These are phyloP conservation scores for Erebia epiphron DNA, from an alignment of 2,888 invertebrate genomes.

Conservation along the genomic window DNA sequence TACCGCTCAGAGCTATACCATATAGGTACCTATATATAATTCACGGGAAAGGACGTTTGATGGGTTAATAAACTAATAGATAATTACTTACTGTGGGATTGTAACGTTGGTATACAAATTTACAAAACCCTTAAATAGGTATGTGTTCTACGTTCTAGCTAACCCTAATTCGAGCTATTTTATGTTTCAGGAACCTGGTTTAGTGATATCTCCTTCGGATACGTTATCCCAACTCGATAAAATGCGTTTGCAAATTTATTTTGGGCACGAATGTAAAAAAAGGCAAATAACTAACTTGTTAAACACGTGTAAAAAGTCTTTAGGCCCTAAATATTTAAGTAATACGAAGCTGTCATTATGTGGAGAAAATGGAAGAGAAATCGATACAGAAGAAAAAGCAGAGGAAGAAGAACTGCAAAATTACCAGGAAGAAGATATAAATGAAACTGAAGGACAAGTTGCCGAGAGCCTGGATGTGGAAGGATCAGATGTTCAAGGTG, in stretches of 20 bases:
- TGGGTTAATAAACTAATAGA: too few relatives aligned
- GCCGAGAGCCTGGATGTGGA: not conserved
- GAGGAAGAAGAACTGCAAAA: not conserved
- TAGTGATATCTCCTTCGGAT: slow-evolving; percentile 54
- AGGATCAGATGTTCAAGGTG: not conserved
- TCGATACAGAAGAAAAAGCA: slow-evolving; percentile 13
- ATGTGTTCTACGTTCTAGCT: too few relatives aligned
- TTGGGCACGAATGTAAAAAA: slow-evolving; percentile 64
- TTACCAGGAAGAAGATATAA: not conserved
- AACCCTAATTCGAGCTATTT: not conserved
- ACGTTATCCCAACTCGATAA: slow-evolving; percentile 62
- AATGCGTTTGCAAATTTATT: slow-evolving; percentile 59
- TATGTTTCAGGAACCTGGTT: slow-evolving; percentile 55
- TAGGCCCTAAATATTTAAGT: not conserved
- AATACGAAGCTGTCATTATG: not conserved
- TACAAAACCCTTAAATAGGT: too few relatives aligned
- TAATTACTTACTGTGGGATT: too few relatives aligned
- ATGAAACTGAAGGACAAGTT: not conserved
- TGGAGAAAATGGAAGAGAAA: not conserved
- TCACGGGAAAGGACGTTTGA: not conserved
- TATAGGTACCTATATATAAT: not conserved
- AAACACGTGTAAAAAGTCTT: slow-evolving; percentile 53
- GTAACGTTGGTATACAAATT: too few relatives aligned
- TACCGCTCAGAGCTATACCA: too few relatives aligned
- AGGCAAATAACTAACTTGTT: slow-evolving; percentile 56